Conservation (phyloP, 2,888 invertebrate genomes). For the Alcis repandata region DNA sequence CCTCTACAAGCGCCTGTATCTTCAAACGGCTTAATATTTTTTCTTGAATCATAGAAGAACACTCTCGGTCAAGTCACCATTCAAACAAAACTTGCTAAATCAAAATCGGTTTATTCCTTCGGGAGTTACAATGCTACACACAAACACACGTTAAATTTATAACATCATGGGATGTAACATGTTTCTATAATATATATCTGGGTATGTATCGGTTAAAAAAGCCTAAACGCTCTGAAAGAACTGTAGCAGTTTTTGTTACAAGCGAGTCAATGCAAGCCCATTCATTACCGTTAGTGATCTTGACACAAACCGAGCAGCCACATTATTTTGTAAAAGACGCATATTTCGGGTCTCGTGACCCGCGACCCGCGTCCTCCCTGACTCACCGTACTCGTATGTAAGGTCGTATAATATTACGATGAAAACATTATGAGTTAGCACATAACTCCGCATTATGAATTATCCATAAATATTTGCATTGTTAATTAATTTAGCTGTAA, state of each 20-base stretch:
- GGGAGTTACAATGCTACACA: too few relatives aligned
- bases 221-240: background rate
- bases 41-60: too few relatives aligned
- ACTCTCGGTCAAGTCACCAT: too few relatives aligned
- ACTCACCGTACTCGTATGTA: constrained; percentile 29
- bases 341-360: constrained; percentile 47
- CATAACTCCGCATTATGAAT: constrained; percentile 22
- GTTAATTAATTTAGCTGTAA: constrained; percentile 1
- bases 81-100: too few relatives aligned
- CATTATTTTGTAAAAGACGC: constrained; percentile 37
- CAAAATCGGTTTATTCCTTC: too few relatives aligned
- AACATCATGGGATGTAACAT: too few relatives aligned
- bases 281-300: constrained; percentile 22
- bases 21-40: too few relatives aligned
- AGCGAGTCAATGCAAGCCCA: background rate
- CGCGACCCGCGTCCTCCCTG: constrained; percentile 30
- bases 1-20: too few relatives aligned
- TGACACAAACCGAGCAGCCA: constrained; percentile 38
- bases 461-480: constrained; percentile 21
- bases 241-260: background rate
- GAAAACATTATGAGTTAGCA: constrained; percentile 33
- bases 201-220: background rate
- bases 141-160: too few relatives aligned
- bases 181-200: too few relatives aligned
- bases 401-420: constrained; percentile 40